Percentiles rank a stretch among this genome's conserved stretches.
These are phyloP conservation scores for Drosophila eugracilis DNA, from an alignment of 1,140 invertebrate species.

Conservation along the genomic window DNA sequence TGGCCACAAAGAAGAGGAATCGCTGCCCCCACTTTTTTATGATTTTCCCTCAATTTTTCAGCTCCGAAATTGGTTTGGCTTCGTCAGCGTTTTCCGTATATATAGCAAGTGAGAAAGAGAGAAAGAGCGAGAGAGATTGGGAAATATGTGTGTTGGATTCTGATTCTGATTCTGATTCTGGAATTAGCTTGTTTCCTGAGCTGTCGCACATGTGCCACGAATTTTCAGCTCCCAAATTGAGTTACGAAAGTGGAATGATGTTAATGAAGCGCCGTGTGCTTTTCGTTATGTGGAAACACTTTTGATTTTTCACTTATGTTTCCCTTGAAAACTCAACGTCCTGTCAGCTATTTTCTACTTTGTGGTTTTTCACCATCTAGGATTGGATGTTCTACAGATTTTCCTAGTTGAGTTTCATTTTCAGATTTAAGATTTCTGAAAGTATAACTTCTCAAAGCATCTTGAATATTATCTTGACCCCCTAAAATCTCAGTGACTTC, in stretches of 20 bases:
- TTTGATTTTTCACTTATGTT: conserved; percentile 21
- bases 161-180: conserved; percentile 33
- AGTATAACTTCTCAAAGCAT: too few relatives aligned
- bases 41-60: conserved; percentile 41
- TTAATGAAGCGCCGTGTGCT: conserved; percentile 47
- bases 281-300: background rate
- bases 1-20: conserved; percentile 47
- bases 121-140: too few relatives aligned
- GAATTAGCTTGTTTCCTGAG: conserved; percentile 67
- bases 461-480: too few relatives aligned
- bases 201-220: conserved; percentile 47
- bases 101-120: conserved; percentile 5
- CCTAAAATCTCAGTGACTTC: background rate
- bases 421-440: too few relatives aligned
- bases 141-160: background rate
- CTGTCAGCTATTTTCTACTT: background rate
- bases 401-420: background rate
- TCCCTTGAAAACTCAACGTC: background rate
- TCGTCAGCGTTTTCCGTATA: conserved; percentile 40
- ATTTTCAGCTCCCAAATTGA: conserved; percentile 55
- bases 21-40: conserved; percentile 18
- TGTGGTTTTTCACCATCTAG: background rate
- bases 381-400: background rate
- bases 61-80: conserved; percentile 66
- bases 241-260: conserved; percentile 58